These are phyloP conservation scores for Alviniconcha strummeri DNA, from an alignment of 2,888 invertebrate genomes.

Conservation along the genomic window DNA sequence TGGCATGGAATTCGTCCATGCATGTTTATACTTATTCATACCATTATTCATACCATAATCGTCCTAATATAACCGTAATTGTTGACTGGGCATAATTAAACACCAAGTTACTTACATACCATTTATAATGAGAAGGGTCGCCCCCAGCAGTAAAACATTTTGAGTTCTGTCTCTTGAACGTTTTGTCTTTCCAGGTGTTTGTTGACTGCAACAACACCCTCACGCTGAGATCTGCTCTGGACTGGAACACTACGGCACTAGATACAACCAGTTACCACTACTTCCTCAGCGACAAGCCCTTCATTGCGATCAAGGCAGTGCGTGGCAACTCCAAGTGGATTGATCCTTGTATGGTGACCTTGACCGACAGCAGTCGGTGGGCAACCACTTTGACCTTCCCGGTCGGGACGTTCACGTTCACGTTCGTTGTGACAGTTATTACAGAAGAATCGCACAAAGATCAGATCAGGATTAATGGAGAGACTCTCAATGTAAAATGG, in stretches of 20 bases:
- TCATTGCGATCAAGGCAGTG: constrained; percentile 9
- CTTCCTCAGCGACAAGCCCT: neutral
- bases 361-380: neutral
- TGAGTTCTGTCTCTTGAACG: no score
- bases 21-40: no score
- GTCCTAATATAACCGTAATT: no score
- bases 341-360: constrained; percentile 19
- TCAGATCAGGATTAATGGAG: constrained; percentile 5
- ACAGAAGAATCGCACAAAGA: neutral
- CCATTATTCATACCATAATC: no score
- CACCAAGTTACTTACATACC: no score
- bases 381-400: constrained; percentile 10
- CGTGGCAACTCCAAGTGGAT: neutral
- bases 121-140: no score
- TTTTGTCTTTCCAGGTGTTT: neutral
- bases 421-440: neutral
- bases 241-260: neutral
- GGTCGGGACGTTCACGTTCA: neutral
- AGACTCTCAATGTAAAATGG: neutral
- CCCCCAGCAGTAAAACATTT: no score
- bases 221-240: neutral
- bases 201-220: neutral
- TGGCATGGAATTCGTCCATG: no score
- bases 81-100: no score
- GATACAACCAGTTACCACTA: neutral